A percentile compares a stretch with the other conserved stretches of the same genome.
These are phyloP conservation scores for Venusia cambrica DNA, from an alignment of 2,888 invertebrate species.

Conservation along the genomic window DNA sequence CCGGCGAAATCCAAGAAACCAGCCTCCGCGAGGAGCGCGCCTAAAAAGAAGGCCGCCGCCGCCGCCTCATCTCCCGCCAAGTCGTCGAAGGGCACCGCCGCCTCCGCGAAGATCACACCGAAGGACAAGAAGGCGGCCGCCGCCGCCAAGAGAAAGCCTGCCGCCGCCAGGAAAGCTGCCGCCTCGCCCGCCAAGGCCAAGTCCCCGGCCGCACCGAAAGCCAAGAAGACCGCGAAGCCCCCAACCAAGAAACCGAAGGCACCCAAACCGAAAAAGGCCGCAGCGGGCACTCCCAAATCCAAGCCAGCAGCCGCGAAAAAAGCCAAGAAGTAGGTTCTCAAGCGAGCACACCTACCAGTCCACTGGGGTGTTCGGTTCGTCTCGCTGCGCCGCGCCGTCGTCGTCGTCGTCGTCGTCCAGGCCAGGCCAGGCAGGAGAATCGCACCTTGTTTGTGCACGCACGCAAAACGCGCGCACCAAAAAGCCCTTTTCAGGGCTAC, in stretches of 20 bases:
- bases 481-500: too few species aligned
- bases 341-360: conserved; percentile 45
- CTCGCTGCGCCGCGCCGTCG: too few species aligned
- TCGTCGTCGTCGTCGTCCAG: too few species aligned
- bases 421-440: too few species aligned
- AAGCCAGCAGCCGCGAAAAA: conserved; percentile 39
- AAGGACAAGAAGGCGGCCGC: too few species aligned
- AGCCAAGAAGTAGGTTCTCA: conserved; percentile 36
- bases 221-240: conserved; percentile 28
- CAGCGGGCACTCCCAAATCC: conserved; percentile 15
- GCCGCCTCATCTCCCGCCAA: conserved; percentile 28
- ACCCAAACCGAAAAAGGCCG: conserved; percentile 7
- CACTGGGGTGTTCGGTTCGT: too few species aligned
- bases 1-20: too few species aligned
- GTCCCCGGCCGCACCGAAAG: conserved; percentile 7
- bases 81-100: conserved; percentile 26
- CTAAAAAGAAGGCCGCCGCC: conserved; percentile 30
- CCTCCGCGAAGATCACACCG: too few species aligned
- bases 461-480: too few species aligned
- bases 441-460: too few species aligned
- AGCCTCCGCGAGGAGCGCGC: conserved; percentile 23
- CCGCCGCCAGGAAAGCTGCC: conserved; percentile 38
- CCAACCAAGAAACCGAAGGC: conserved; percentile 28
- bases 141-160: conserved; percentile 32
- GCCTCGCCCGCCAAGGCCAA: conserved; percentile 38